phyloP scores from a whole-genome alignment of 2,113 vertebrate genomes.

The Gallinago jamesoni region DNA sequence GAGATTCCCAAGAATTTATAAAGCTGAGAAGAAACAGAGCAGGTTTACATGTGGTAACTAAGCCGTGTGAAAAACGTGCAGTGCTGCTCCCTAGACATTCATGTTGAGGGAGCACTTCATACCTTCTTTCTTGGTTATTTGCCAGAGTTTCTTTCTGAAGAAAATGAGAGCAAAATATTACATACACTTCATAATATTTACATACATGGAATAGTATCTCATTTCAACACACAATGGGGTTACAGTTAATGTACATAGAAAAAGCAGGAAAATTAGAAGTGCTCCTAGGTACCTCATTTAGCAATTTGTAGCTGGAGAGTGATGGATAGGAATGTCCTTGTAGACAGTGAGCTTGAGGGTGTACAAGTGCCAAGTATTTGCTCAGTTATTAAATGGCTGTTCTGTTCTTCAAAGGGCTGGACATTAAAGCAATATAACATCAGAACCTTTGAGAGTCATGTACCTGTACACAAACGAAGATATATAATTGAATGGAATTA shows the following conservation, averaged over 20 bases:
- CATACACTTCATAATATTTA: background rate
- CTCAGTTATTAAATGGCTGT: background rate
- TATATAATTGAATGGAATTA: background rate
- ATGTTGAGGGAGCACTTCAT: background rate
- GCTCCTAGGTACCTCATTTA: background rate
- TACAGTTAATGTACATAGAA: background rate
- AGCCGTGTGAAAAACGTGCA: background rate
- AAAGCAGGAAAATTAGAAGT: background rate
- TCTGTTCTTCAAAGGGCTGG: background rate
- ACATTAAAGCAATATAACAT: background rate
- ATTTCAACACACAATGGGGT: background rate
- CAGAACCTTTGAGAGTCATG: background rate
- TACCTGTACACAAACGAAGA: background rate
- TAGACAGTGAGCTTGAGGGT: background rate
- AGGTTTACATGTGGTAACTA: background rate
- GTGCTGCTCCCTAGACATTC: background rate
- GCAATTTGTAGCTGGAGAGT: background rate
- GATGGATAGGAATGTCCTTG: background rate
- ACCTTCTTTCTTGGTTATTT: background rate
- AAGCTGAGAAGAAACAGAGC: background rate
- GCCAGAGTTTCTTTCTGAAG: background rate
- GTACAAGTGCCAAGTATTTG: background rate
- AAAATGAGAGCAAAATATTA: background rate
- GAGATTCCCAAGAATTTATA: background rate
- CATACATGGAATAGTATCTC: background rate